Evolutionary conservation across 1,140 invertebrate genomes (phyloP).

Genomic region (Drosophila malerkotliana): DNA sequence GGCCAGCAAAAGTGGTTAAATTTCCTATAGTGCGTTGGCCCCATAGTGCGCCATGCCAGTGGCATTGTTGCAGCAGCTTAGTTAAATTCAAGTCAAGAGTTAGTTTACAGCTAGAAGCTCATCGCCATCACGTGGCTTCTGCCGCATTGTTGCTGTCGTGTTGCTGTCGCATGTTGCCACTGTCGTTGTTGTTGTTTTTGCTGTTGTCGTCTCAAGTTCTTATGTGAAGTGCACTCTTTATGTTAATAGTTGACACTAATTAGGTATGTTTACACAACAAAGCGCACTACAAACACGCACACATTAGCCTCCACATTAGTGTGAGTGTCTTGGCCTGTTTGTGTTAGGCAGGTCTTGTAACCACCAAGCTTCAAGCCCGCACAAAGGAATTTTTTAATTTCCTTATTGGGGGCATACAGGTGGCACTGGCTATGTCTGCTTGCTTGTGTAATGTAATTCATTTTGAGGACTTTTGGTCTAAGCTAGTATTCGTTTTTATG

Average conservation of each 20-base stretch:
- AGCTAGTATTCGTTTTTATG: neutral
- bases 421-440: conserved; percentile 13
- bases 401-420: conserved; percentile 50
- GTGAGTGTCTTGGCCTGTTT: conserved; percentile 2
- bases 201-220: conserved; percentile 74
- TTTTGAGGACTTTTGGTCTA: neutral
- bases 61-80: conserved; percentile 67
- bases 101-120: conserved; percentile 69
- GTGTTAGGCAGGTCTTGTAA: conserved; percentile 6
- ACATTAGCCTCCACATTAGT: neutral
- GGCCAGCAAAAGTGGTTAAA: no score
- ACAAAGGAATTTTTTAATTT: conserved; percentile 72
- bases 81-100: conserved; percentile 71
- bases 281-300: conserved; percentile 39
- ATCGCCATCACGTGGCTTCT: conserved; percentile 21
- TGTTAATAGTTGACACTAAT: conserved; percentile 82
- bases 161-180: conserved; percentile 32
- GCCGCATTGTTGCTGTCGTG: conserved; percentile 16
- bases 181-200: conserved; percentile 42
- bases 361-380: conserved; percentile 31
- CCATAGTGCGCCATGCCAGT: neutral
- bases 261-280: conserved; percentile 80
- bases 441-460: neutral
- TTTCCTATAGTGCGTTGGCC: no score
- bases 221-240: conserved; percentile 80